phyloP scores from a whole-genome alignment of 2,113 vertebrate species.

The Pimephales promelas region DNA sequence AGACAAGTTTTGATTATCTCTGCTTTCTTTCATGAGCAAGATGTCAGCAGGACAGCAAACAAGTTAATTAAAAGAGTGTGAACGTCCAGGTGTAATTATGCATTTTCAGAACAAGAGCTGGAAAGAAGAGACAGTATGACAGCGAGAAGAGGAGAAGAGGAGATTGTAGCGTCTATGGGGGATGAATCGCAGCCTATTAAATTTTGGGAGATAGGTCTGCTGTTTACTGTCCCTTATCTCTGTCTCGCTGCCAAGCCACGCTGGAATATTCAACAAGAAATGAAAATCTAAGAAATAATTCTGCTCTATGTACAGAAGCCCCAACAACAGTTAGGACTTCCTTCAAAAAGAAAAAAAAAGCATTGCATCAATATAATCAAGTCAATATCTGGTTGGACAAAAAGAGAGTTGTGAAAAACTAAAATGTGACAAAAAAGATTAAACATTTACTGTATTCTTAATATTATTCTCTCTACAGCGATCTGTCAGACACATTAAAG shows the following conservation, averaged over 20 bases:
- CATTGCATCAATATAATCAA: too few species aligned
- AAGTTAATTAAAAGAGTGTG: slow-evolving; percentile 14
- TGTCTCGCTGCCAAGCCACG: neutral
- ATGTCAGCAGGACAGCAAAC: slow-evolving; percentile 25
- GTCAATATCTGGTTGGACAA: neutral
- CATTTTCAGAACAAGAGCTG: neutral
- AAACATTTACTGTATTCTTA: neutral
- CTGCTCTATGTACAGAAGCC: neutral
- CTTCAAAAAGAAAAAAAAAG: neutral
- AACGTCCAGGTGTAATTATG: neutral
- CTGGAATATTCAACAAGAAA: slow-evolving; percentile 4
- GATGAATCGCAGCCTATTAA: slow-evolving; percentile 11
- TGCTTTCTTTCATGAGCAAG: neutral
- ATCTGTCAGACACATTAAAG: too few species aligned
- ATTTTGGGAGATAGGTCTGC: neutral
- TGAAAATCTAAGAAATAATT: neutral
- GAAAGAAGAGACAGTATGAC: slow-evolving; percentile 1
- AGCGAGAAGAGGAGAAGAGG: neutral
- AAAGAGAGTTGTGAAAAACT: neutral
- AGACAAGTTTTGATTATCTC: slow-evolving; percentile 11
- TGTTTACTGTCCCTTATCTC: slow-evolving; percentile 11
- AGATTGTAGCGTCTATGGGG: neutral
- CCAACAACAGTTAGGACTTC: neutral
- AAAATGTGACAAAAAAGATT: neutral
- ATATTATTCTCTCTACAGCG: too few species aligned